phyloP scores from a whole-genome alignment of 2,113 vertebrate genomes.

The Ptilonorhynchus violaceus region DNA sequence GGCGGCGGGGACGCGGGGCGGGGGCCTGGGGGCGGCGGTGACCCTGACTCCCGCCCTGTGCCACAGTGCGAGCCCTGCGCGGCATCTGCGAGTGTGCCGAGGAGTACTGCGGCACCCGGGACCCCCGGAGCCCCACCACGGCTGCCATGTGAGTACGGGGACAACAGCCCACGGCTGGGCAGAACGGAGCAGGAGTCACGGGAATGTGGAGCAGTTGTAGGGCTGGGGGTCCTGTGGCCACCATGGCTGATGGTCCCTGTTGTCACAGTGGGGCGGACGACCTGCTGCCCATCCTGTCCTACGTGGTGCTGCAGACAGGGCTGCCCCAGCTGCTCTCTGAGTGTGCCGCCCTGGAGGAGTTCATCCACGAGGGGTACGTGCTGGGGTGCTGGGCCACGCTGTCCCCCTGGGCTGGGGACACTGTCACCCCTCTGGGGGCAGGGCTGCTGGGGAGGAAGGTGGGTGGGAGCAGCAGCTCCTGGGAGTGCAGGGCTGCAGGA shows the following conservation, averaged over 20 bases:
- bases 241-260: rapidly evolving
- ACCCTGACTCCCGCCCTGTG: not conserved
- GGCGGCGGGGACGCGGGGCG: rapidly evolving
- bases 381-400: rapidly evolving
- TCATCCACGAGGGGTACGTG: constrained; percentile 92
- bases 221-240: rapidly evolving
- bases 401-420: too few species aligned
- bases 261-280: constrained; percentile 87
- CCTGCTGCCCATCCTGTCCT: constrained; percentile 92
- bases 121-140: constrained; percentile 25
- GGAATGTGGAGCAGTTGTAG: not conserved
- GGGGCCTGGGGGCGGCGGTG: rapidly evolving
- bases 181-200: rapidly evolving
- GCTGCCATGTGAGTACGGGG: constrained; percentile 83
- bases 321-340: constrained; percentile 90
- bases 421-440: rapidly evolving
- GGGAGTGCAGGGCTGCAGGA: not conserved
- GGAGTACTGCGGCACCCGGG: constrained; percentile 77
- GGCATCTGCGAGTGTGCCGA: constrained; percentile 90
- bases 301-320: constrained; percentile 84
- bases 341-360: constrained; percentile 91
- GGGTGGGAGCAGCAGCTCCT: not conserved
- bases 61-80: constrained; percentile 82
- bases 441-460: not conserved
- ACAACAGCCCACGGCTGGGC: rapidly evolving